phyloP scores from a whole-genome alignment of 2,797 vertebrate species.

The Hafferia zeledoni region DNA sequence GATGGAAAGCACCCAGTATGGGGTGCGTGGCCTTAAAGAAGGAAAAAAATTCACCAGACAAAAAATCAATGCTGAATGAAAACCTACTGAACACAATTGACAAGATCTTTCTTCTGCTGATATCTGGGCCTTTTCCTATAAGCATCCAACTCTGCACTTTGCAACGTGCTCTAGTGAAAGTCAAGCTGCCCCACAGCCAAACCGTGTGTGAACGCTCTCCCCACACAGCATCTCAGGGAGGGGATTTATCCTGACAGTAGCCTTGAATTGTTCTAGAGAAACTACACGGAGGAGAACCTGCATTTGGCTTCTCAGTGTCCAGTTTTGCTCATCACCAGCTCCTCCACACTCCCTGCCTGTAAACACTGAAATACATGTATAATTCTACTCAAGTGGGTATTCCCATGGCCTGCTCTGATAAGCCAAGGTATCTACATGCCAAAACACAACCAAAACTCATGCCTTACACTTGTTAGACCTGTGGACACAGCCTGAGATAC shows the following conservation, averaged over 20 bases:
- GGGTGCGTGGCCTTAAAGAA: background rate
- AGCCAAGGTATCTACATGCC: background rate
- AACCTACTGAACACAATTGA: background rate
- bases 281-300: background rate
- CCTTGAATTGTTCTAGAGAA: background rate
- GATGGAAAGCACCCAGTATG: background rate
- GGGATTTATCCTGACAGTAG: background rate
- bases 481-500: background rate
- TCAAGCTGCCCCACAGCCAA: background rate
- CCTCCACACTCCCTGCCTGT: background rate
- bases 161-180: background rate
- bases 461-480: background rate
- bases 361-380: background rate
- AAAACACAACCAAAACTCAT: background rate
- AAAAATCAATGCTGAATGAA: background rate
- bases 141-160: background rate
- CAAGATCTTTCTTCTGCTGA: background rate
- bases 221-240: background rate
- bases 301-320: background rate
- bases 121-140: background rate
- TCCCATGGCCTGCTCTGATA: background rate
- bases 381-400: background rate
- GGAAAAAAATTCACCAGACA: background rate
- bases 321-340: background rate
- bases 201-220: background rate